Evolutionary conservation across 2,888 invertebrate genomes (phyloP), one percentile per base, ranked within the genome.

Genomic region (Scaptomyza reducta): DNA sequence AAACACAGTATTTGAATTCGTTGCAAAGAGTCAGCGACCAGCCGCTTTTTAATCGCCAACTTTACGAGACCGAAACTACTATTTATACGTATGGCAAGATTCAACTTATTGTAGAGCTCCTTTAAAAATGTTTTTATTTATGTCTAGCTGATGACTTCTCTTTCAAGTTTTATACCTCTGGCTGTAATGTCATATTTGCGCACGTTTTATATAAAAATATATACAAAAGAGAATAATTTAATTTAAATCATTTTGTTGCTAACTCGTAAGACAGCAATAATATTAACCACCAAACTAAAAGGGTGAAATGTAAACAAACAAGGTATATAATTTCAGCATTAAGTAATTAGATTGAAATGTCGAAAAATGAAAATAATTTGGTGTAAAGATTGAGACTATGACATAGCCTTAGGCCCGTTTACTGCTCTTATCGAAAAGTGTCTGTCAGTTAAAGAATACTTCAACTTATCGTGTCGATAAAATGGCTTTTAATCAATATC

Each of bases 1-100:
- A 74, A 74, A 74, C 47, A 76, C 18, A n/a, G 55, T 33, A 40
- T 42, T 46, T 38, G 47, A 47, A n/a, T 33, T 18, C 18, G 10
- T 10, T 38, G 18, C 18, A 47, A 46, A 59, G 42, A 55, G 40
- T 55, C 55, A 41, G 47, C 38, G 46, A 51, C 57, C 49, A 18
- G 14, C 11, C 33, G 51, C 41, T 22, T 22, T 29, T 44, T 50
- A 57, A 75, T 63, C 60, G 63, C 60, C 54, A 46, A 50, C 47
- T 18, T 41, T 59, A 53, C 18, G 14, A 16, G 16, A 7, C 29
- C 29, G 10, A 46, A 29, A 29, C 29, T 13, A 47, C 16, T 16
- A 13, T 35, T 35, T n/a, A 35, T n/a, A 35, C n/a, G 33, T 13
- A 13, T 33, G 33, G 33, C 4, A 13, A 33, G 13, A 33, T 35